Base-by-base conservation (phyloP, 2,888 invertebrate genomes). In the Scaptodrosophila latifasciaeformis region DNA sequence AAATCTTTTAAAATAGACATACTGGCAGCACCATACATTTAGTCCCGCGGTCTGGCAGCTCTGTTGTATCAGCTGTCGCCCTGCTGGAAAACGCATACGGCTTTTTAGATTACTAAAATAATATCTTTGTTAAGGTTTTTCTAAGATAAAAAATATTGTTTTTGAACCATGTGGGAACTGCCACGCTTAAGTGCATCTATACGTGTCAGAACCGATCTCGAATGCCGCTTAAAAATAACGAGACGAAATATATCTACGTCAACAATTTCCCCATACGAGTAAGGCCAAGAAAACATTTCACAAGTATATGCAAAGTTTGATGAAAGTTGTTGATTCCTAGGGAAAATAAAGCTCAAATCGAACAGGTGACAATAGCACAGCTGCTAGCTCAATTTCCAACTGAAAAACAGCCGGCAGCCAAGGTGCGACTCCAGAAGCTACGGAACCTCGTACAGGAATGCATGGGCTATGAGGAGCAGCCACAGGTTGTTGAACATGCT, bases 161-260 rank as follows among this genome's bases (percentile, higher is more conserved):
- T n/a, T n/a, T n/a, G n/a, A n/a, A n/a, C n/a, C 27, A 78, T 83
- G 79, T 80, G 72, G 63, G 81, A 81, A 18, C 74, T 81, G 54
- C 92, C 92, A 57, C 89, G 92, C 46, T 88, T 92, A 45, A 91
- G 92, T 7, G 88, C 91, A 65, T 89, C 91, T 13, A 83, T 92
- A 1, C 87, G 92, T 57, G 90, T 90, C 10, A 91, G 90, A 71
- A 91, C 91, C 1, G 84, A 87, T 51, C 81, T 90, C 15, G 88
- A 87, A 49, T 85, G 87, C 2, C 81, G 79, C 35, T 58, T 54
- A n/a, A n/a, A n/a, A n/a, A n/a, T n/a, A 59, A 21, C 49, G 56
- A 52, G 31, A 45, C 40, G 18, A 13, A 17, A 15, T 21, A 27
- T 5, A 7, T 34, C 37, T 59, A 66, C 68, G 71, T 52, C 65